Conservation (phyloP, 2,888 invertebrate species). For the Protonemura montana region DNA sequence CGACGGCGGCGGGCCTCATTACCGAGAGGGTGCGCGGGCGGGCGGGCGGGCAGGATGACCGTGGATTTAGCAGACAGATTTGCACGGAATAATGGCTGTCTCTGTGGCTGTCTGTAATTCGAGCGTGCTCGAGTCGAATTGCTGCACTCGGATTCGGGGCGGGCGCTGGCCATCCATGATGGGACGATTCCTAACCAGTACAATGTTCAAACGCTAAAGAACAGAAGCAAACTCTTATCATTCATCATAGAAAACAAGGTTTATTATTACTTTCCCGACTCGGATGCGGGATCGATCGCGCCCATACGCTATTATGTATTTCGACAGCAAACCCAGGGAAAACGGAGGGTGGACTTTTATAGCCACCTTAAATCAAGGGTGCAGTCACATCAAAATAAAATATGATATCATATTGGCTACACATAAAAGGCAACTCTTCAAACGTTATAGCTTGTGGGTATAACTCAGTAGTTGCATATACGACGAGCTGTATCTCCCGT, state of each 20-base stretch:
- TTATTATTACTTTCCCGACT: conserved; percentile 28
- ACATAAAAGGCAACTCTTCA: conserved; percentile 58
- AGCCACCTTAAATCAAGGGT: conserved; percentile 58
- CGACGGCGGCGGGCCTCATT: neutral
- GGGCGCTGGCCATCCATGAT: neutral
- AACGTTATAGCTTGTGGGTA: conserved; percentile 56
- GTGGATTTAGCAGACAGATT: neutral
- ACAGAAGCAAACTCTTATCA: conserved; percentile 30
- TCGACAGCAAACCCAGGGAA: conserved; percentile 46
- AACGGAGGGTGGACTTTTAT: conserved; percentile 53
- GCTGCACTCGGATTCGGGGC: neutral
- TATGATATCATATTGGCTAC: conserved; percentile 59
- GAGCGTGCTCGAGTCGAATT: neutral
- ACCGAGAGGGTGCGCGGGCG: neutral
- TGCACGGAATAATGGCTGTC: neutral
- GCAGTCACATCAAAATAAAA: conserved; percentile 59
- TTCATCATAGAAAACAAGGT: conserved; percentile 34
- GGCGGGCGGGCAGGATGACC: neutral
- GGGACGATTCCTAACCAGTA: neutral
- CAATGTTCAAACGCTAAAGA: conserved; percentile 18
- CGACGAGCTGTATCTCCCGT: conserved; percentile 57
- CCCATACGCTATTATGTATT: conserved; percentile 46
- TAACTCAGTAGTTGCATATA: conserved; percentile 54
- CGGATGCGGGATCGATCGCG: conserved; percentile 39
- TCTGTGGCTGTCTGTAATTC: neutral